phyloP scores from a whole-genome alignment of 2,797 vertebrate species.

The Cryptoprocta ferox region DNA sequence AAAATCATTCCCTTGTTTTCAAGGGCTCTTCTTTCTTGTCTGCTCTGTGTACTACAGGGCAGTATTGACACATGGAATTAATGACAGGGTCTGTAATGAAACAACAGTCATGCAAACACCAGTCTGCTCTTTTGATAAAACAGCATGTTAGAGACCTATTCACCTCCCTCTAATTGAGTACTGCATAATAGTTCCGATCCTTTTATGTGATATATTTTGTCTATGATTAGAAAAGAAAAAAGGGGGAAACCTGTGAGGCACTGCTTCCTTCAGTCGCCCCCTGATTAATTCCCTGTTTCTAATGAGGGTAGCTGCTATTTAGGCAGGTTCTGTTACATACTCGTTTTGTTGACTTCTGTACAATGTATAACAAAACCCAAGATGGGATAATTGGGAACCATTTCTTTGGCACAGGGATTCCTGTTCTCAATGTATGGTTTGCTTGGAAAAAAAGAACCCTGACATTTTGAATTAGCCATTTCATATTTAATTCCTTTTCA shows the following conservation, averaged over 20 bases:
- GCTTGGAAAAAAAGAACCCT: conserved; percentile 90
- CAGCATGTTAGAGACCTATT: conserved; percentile 86
- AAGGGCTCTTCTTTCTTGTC: conserved; percentile 85
- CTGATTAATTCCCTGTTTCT: conserved; percentile 93
- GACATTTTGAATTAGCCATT: conserved; percentile 87
- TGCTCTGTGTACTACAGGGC: conserved; percentile 82
- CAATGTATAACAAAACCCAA: conserved; percentile 89
- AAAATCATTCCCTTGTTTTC: conserved; percentile 85
- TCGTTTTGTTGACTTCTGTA: conserved; percentile 90
- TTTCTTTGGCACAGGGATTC: conserved; percentile 91
- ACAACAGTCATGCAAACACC: conserved; percentile 87
- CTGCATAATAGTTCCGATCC: conserved; percentile 89
- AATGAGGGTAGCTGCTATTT: conserved; percentile 90
- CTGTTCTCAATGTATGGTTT: conserved; percentile 93
- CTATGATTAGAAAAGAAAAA: conserved; percentile 86
- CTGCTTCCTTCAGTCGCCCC: conserved; percentile 91
- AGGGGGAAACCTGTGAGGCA: conserved; percentile 70
- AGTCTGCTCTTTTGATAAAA: conserved; percentile 86
- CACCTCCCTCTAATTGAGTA: conserved; percentile 90
- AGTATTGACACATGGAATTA: conserved; percentile 92
- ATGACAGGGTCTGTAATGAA: conserved; percentile 91
- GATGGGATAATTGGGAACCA: conserved; percentile 92
- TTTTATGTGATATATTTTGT: conserved; percentile 90
- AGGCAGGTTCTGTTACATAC: conserved; percentile 86
- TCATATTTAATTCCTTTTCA: conserved; percentile 84